phyloP scores from a whole-genome alignment of 2,888 invertebrate genomes.

The Danaus chrysippus region DNA sequence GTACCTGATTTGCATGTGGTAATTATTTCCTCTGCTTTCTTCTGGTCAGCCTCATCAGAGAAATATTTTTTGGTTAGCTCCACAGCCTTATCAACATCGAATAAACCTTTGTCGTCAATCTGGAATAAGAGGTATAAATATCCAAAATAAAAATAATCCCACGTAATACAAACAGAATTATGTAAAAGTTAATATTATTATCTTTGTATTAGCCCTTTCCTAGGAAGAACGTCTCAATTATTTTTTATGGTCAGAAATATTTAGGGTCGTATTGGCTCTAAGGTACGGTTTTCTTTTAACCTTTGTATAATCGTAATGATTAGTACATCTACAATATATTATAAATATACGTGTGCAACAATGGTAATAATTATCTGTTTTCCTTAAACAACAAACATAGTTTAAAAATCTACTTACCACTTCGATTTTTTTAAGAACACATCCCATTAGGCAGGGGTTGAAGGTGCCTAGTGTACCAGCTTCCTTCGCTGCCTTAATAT shows the following conservation, averaged over 20 bases:
- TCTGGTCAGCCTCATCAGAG: conserved; percentile 38
- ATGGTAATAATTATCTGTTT: too few relatives aligned
- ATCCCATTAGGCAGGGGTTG: conserved; percentile 22
- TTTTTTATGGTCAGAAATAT: too few relatives aligned
- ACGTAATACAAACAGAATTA: not conserved
- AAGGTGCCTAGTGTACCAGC: conserved; percentile 16
- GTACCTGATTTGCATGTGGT: conserved; percentile 44
- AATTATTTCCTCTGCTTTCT: conserved; percentile 35
- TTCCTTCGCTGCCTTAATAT: conserved; percentile 22
- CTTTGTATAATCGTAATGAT: too few relatives aligned
- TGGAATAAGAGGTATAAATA: conserved; percentile 31
- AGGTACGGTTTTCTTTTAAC: too few relatives aligned
- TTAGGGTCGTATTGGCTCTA: too few relatives aligned
- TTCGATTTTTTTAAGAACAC: conserved; percentile 39
- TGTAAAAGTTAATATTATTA: too few relatives aligned
- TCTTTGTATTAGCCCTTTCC: too few relatives aligned
- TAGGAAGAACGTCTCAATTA: too few relatives aligned
- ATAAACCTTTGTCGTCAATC: conserved; percentile 49
- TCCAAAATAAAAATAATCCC: not conserved
- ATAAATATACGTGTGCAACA: too few relatives aligned
- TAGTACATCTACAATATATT: too few relatives aligned
- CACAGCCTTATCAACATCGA: conserved; percentile 37
- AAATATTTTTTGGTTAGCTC: conserved; percentile 39
- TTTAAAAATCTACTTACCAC: conserved; percentile 39
- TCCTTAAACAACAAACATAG: too few relatives aligned